Percentiles rank a stretch among this genome's conserved stretches.
Conservation (phyloP, 2,888 invertebrate species). For the Tetanocera ferruginea region DNA sequence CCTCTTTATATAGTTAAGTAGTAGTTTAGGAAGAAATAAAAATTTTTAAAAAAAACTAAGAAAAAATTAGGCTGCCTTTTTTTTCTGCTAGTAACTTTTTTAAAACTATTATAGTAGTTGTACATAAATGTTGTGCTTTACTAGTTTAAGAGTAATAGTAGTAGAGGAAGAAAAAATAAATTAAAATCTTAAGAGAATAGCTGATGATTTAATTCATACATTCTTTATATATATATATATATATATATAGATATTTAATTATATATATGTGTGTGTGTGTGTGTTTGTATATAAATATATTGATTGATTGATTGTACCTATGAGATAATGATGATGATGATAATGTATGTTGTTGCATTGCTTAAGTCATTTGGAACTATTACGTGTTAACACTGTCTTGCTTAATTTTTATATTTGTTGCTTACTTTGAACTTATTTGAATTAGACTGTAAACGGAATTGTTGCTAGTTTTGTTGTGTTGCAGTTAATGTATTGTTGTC, state of each 20-base stretch:
- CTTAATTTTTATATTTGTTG: background rate
- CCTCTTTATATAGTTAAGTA: too few relatives aligned
- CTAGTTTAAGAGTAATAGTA: background rate
- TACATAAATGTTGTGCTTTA: too few relatives aligned
- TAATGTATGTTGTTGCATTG: conserved; percentile 25
- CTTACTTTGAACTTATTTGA: background rate
- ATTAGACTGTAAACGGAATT: background rate
- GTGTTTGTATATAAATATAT: background rate
- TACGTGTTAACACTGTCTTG: background rate
- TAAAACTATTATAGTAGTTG: too few relatives aligned
- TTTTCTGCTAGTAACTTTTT: too few relatives aligned
- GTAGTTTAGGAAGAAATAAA: too few relatives aligned
- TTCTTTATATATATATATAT: background rate
- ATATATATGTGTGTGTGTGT: background rate
- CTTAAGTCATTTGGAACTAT: conserved; percentile 38
- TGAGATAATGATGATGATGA: conserved; percentile 22
- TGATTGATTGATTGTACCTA: conserved; percentile 22
- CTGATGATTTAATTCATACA: background rate
- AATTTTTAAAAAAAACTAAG: too few relatives aligned
- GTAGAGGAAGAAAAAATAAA: background rate
- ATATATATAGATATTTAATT: background rate
- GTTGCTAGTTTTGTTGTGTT: background rate
- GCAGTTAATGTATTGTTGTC: background rate
- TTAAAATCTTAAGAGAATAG: conserved; percentile 1
- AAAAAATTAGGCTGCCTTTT: too few relatives aligned